Evolutionary conservation across 2,888 invertebrate species (phyloP), one percentile per base, ranked within the genome.

Genomic region (Alcis repandata): DNA sequence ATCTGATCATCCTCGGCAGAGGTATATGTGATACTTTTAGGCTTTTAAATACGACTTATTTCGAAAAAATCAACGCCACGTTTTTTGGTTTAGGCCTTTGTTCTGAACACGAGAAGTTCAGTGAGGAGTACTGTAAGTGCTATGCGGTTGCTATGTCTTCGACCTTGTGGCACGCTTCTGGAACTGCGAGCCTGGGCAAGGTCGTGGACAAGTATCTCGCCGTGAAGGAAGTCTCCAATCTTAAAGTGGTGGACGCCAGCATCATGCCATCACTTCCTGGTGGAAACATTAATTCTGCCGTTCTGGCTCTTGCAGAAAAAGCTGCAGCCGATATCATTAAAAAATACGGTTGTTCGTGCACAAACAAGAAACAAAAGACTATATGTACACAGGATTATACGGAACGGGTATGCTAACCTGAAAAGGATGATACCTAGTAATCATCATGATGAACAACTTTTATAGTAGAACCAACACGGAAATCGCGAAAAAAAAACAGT

Each of bases 121-220:
- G 67, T 9, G 17, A 27, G 2, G 74, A 75, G 1, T 83, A 71
- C 36, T 82, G 75, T 73, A 63, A 66, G 8, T 84, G 83, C 17
- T 82, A 80, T 43, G 72, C 68, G 2, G 13, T 72, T 0, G 68
- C 70, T 1, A 71, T 78, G 74, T 95, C 81, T 0, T 92, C 94
- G 40, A 96, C 96, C 0, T 95, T 95, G 61, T 97, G 96, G 79
- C 96, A 96, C 83, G 96, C 95, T 0, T 89, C 94, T 0, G 95
- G 96, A 0, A 96, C 96, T 0, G 95, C 95, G 56, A 96, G 96
- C 78, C 96, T 97, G 96, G 96, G 96, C 0, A 93, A 95, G 0
- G 96, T 97, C 0, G 95, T 96, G 0, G 95, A 95, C 82, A 91
- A 94, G 0, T 78, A 95, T 20, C 82, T 97, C 4, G 46, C 40